Evolutionary conservation across 2,113 vertebrate species (phyloP), one percentile per base, ranked within the genome.

Genomic region (Seriola quinqueradiata): DNA sequence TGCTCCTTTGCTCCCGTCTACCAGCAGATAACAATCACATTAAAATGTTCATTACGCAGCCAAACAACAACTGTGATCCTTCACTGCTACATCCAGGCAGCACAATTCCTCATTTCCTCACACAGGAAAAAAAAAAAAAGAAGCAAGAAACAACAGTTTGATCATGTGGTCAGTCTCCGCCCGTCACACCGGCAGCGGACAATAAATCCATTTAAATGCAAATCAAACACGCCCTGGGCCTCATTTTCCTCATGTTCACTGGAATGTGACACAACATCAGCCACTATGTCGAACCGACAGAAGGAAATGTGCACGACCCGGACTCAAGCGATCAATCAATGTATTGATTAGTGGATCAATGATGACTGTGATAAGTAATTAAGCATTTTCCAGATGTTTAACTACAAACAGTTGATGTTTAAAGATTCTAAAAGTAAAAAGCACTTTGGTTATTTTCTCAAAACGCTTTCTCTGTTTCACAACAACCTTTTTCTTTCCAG

Each of bases 131-230:
- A 50, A 48, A 48, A 25, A 28, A 28, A 28, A 28, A 28, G 28
- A 28, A 28, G 28, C 28, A 28, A 28, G 28, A 5, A 17, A 50
- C 16, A 50, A 60, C 72, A 66, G 59, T 79, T 9, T 21, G 79
- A 82, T 89, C 86, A 81, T 74, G 88, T 85, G 90, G 87, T 82
- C 81, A 77, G 79, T 85, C 75, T 66, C 75, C 48, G 59, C 80
- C 90, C 68, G 74, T 85, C 91, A 87, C 82, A 38, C 83, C 66
- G 52, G 72, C 86, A 79, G 85, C 75, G 46, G 80, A 93, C 91
- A 90, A 91, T 89, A 90, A 92, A 92, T 91, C 90, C 82, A 93
- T 93, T 93, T 92, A 93, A 92, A 95, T 93, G 93, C 92, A 94
- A 94, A 95, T 93, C 84, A 90, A 90, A 92, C 82, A 67, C 46